These are phyloP conservation scores for Hoplodrina ambigua DNA, from an alignment of 2,888 invertebrate genomes.

Conservation along the genomic window DNA sequence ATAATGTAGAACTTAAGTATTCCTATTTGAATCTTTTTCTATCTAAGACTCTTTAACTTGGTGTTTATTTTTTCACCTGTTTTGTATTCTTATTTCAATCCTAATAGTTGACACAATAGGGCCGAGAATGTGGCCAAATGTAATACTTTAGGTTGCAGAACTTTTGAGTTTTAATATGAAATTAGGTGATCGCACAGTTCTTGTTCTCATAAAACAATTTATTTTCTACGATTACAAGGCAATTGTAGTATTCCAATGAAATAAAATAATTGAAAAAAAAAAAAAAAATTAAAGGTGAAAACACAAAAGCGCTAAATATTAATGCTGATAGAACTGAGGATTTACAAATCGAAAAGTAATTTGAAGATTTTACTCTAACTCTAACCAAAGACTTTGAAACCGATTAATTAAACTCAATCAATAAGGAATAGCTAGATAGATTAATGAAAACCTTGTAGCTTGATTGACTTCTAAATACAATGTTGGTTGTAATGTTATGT, in stretches of 20 bases:
- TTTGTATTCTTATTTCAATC: constrained; percentile 20
- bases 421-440: constrained; percentile 16
- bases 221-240: neutral
- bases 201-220: neutral
- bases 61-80: neutral
- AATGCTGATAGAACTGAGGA: neutral
- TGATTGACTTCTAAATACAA: constrained; percentile 46
- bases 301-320: neutral
- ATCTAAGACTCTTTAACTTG: too few species aligned
- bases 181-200: too few species aligned
- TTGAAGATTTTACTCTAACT: neutral
- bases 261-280: neutral
- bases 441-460: constrained; percentile 44
- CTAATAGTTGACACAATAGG: neutral
- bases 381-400: constrained; percentile 9
- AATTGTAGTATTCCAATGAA: neutral
- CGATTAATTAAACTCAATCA: constrained; percentile 41
- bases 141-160: neutral
- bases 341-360: neutral
- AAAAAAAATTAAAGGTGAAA: neutral
- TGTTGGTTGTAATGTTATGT: constrained; percentile 17
- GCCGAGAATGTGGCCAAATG: neutral
- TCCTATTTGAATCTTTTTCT: constrained; percentile 4
- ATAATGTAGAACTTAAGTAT: neutral
- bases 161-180: neutral